These are phyloP conservation scores for Acanthosepion pharaonis DNA, from an alignment of 2,888 invertebrate genomes.

Conservation along the genomic window DNA sequence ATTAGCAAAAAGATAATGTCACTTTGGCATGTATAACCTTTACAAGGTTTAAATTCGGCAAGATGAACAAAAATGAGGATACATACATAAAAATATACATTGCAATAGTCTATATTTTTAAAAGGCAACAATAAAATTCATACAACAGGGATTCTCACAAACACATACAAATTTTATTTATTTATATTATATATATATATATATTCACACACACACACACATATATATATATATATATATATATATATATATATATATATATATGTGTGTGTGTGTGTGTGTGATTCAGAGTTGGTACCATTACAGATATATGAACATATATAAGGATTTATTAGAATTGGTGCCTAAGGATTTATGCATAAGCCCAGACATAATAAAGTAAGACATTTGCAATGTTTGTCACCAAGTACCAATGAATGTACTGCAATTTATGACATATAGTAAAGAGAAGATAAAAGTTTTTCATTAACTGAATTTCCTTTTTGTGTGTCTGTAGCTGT, in stretches of 20 bases:
- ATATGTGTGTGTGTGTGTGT: too few species aligned
- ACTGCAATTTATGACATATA: background rate
- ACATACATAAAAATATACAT: background rate
- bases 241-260: too few species aligned
- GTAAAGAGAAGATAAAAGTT: background rate
- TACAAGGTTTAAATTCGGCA: background rate
- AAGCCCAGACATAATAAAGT: background rate
- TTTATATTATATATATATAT: too few species aligned
- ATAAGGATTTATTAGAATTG: background rate
- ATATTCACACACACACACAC: too few species aligned
- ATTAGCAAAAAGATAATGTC: background rate
- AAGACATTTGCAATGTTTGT: background rate
- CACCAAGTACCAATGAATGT: background rate
- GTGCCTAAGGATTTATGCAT: background rate
- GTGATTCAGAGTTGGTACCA: too few species aligned
- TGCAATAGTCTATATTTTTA: too few species aligned
- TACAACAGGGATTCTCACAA: background rate
- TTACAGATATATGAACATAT: background rate
- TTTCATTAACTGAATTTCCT: background rate
- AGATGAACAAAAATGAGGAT: background rate
- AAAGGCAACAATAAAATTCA: background rate
- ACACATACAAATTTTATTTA: too few species aligned
- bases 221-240: too few species aligned
- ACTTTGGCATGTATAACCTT: background rate
- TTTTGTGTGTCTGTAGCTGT: background rate